Base-by-base conservation (phyloP, 1,140 invertebrate species). In the Bombus pyrosoma region DNA sequence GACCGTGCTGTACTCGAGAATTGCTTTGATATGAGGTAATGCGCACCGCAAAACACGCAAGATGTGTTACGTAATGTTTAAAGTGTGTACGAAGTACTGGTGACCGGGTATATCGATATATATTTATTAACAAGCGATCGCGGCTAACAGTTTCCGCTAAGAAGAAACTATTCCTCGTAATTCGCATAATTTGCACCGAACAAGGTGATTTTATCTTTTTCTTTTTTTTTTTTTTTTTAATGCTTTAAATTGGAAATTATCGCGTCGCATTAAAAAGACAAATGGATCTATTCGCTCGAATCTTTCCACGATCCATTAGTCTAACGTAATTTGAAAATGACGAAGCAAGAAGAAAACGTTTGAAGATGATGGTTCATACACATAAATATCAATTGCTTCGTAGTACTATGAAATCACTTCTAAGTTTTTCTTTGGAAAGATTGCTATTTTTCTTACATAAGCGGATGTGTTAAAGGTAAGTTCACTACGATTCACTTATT, bases 1-100 rank as follows among this genome's bases (percentile, higher is more conserved):
- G 91, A 92, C 91, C 90, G 92, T 86, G 78, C 81, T 57, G 73
- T 91, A 77, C 81, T 86, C 90, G 86, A 89, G 89, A 91, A 91
- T 90, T 90, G 89, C 90, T 92, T 91, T 86, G 90, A 91, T 92
- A 91, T 92, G 91, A 92, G 90, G 91, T 92, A 92, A 92, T 89
- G 90, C 88, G 86, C 89, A 87, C 89, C 88, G 87, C 91, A 74
- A 89, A 89, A 91, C 91, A 91, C 90, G 91, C 91, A 91, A 92
- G 87, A 88, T 53, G 37, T 62, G 83, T 92, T 92, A 91, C 92
- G 91, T 91, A 92, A 92, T 82, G 76, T 81, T 88, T 88, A 71
- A 88, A 86, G 85, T 83, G 69, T 86, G 79, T 81, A 72, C 68
- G 82, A 68, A n/a, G 68, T 71, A 47, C 68, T 66, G 57, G 77